Conservation (phyloP, 1,140 invertebrate species). For the Drosophila albomicans region DNA sequence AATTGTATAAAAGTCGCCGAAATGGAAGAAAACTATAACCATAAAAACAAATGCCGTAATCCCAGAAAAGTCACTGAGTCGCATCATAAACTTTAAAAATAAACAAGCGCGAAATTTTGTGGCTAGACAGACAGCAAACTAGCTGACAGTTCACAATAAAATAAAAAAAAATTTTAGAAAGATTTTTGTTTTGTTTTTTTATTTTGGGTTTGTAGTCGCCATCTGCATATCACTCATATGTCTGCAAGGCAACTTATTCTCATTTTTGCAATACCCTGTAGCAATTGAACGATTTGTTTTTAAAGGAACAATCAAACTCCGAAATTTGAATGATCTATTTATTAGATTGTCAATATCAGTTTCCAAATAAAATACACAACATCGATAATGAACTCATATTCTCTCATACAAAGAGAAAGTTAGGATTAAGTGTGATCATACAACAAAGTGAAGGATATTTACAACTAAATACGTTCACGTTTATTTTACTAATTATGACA, state of each 20-base stretch:
- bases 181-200: slow-evolving; percentile 47
- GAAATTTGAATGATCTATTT: too few relatives aligned
- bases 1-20: slow-evolving; percentile 50
- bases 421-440: too few relatives aligned
- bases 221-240: slow-evolving; percentile 36
- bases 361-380: too few relatives aligned
- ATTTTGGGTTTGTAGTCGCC: slow-evolving; percentile 16
- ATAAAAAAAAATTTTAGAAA: slow-evolving; percentile 35
- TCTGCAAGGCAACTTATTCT: slow-evolving; percentile 24
- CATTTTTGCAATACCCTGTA: slow-evolving; percentile 14
- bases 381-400: too few relatives aligned
- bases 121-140: slow-evolving; percentile 37
- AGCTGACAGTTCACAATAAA: slow-evolving; percentile 49
- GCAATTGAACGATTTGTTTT: not conserved
- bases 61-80: slow-evolving; percentile 29
- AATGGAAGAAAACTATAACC: slow-evolving; percentile 32
- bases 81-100: slow-evolving; percentile 74
- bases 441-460: too few relatives aligned
- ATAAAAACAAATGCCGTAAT: slow-evolving; percentile 41
- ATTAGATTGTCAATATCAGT: too few relatives aligned
- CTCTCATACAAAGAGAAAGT: too few relatives aligned
- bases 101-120: slow-evolving; percentile 66
- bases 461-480: too few relatives aligned
- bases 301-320: too few relatives aligned
- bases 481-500: too few relatives aligned